phyloP scores from a whole-genome alignment of 2,113 vertebrate genomes.

The Ptychochromis oligacanthus region DNA sequence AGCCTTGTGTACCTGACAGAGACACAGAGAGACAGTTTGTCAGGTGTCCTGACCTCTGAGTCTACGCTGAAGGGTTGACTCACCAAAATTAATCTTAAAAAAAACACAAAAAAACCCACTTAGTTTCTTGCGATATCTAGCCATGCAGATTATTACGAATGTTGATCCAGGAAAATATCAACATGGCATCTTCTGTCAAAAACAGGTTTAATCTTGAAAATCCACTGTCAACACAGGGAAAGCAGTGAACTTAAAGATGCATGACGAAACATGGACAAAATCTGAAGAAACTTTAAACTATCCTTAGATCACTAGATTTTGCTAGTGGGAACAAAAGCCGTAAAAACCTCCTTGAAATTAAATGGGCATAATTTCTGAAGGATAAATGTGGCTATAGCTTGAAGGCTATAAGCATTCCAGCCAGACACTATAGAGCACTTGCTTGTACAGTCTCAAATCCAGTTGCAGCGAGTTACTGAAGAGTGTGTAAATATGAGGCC shows the following conservation, averaged over 20 bases:
- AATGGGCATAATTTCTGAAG: background rate
- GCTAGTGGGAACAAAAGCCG: too few relatives aligned
- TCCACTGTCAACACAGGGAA: background rate
- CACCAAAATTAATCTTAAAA: background rate
- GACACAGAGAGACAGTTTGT: constrained; percentile 21
- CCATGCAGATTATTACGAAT: background rate
- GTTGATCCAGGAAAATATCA: background rate
- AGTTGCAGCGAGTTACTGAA: background rate
- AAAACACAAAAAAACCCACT: background rate
- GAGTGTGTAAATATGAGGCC: constrained; percentile 39
- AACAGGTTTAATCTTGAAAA: background rate
- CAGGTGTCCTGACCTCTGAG: background rate
- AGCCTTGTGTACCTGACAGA: constrained; percentile 84
- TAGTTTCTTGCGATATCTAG: background rate
- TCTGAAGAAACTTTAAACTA: too few relatives aligned
- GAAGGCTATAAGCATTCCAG: background rate
- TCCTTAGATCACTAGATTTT: too few relatives aligned
- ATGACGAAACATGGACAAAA: too few relatives aligned
- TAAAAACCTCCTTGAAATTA: background rate
- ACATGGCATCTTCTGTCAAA: background rate
- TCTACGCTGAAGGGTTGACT: background rate
- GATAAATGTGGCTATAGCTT: background rate
- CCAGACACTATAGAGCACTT: background rate
- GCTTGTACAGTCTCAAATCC: constrained; percentile 11
- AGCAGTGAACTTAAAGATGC: background rate